Conservation (phyloP, 1,140 invertebrate species). For the Drosophila sulfurigaster region DNA sequence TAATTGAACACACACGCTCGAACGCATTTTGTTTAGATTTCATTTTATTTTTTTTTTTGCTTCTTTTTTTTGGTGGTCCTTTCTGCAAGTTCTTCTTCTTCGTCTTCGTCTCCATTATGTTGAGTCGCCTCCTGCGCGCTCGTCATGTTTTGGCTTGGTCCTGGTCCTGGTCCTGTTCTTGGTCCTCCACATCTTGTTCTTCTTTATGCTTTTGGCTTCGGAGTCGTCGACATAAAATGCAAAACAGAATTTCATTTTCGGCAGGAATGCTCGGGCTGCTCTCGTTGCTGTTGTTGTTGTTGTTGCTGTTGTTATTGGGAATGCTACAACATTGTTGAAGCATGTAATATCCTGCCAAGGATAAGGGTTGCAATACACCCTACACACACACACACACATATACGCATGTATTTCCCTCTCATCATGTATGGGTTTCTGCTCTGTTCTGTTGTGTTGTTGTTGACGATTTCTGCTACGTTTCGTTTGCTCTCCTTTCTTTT, state of each 20-base stretch:
- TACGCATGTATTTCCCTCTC: conserved; percentile 37
- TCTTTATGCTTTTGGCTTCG: conserved; percentile 76
- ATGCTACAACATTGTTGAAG: conserved; percentile 83
- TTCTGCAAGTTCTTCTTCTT: conserved; percentile 26
- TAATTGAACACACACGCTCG: conserved; percentile 84
- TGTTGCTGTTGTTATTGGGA: conserved; percentile 75
- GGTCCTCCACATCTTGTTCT: conserved; percentile 19
- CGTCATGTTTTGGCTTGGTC: conserved; percentile 44
- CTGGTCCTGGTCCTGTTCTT: conserved; percentile 42
- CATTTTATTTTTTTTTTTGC: conserved; percentile 65
- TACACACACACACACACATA: conserved; percentile 24
- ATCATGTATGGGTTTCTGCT: conserved; percentile 50
- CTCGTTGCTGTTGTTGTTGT: conserved; percentile 58
- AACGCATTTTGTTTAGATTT: conserved; percentile 84
- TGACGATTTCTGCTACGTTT: conserved; percentile 78
- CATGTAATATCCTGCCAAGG: conserved; percentile 83
- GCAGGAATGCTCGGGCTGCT: conserved; percentile 72
- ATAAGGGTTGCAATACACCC: conserved; percentile 78
- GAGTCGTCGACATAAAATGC: conserved; percentile 83
- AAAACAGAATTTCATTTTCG: conserved; percentile 84
- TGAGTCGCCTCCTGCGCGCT: conserved; percentile 41
- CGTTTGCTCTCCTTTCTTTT: conserved; percentile 31
- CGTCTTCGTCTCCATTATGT: conserved; percentile 24
- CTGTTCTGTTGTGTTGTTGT: conserved; percentile 49
- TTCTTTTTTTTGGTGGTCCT: conserved; percentile 24